A percentile compares a stretch with the other conserved stretches of the same genome.
Evolutionary conservation across 2,888 invertebrate species (phyloP).

Genomic region (Monochamus alternatus): DNA sequence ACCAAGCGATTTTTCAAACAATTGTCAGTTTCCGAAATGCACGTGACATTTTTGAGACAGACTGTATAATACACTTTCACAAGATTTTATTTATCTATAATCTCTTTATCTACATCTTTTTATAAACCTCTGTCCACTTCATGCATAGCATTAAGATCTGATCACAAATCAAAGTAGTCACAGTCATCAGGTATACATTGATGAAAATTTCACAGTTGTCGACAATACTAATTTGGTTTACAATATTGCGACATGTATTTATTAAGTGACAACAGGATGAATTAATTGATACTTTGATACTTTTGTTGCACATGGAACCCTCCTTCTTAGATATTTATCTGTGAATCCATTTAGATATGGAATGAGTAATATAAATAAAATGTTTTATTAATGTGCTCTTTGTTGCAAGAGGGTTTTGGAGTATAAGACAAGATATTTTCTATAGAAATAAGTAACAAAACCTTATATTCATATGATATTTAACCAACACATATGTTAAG

Average conservation of each 20-base stretch:
- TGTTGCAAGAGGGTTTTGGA: not conserved
- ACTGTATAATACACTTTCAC: not conserved
- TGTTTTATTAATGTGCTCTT: conserved; percentile 8
- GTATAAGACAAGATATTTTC: too few relatives aligned
- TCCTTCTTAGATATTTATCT: conserved; percentile 17
- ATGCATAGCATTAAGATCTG: not conserved
- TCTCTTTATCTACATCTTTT: not conserved
- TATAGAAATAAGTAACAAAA: too few relatives aligned
- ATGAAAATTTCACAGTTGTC: not conserved
- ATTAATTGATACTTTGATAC: conserved; percentile 21
- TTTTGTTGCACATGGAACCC: not conserved
- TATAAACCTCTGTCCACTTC: not conserved
- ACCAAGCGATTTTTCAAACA: too few relatives aligned
- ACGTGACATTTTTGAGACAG: too few relatives aligned
- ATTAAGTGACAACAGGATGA: conserved; percentile 11
- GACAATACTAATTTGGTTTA: conserved; percentile 13
- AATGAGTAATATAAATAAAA: not conserved
- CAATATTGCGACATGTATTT: not conserved
- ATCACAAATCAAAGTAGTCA: not conserved
- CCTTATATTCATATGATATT: too few relatives aligned
- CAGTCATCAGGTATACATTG: not conserved
- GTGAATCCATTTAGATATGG: not conserved
- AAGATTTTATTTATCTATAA: not conserved
- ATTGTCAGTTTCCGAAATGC: too few relatives aligned
- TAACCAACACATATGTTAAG: too few relatives aligned